Base-by-base conservation (phyloP, 2,113 vertebrate species). In the Monopterus albus region DNA sequence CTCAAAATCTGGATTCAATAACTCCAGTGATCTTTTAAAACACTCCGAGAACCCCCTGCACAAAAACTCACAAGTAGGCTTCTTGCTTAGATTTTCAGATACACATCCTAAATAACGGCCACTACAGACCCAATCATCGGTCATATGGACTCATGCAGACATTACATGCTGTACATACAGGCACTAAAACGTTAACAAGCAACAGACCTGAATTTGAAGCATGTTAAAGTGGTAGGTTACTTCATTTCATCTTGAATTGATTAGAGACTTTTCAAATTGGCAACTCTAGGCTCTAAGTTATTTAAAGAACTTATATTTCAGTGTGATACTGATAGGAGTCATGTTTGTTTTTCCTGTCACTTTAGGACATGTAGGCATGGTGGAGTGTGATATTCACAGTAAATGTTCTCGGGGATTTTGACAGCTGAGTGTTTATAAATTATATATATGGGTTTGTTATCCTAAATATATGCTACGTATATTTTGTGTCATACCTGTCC, bases 1-100 rank as follows among this genome's bases (percentile, higher is more conserved):
- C 62, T 10, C n/a, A 21, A 45, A 57, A 70, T 83, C 75, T 89
- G 69, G 77, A 79, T 75, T 65, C 50, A 58, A 63, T 82, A 82
- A 72, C 50, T 8, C 43, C 18, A 13, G 50, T 26, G 51, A 79
- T 76, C 74, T 62, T 81, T 57, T 76, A 71, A 68, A 72, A 46
- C 60, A 73, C 15, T 25, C 58, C 6, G 13, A 49, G 29, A 25
- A 23, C 52, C 36, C 36, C 21, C 12, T 3, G 23, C 6, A 25
- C n/a, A 21, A 39, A 29, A 38, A 21, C 7, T 6, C 29, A 46
- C n/a, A 57, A 8, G 3, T 15, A 18, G 18, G 20, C 47, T 53
- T 6, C 18, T 29, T 3, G 17, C 12, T 21, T 14, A 4, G 17
- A 36, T 17, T 40, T 13, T 38, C 15, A 56, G 13, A 64, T 18